phyloP scores from a whole-genome alignment of 2,888 invertebrate genomes.

The Eristalis pertinax region DNA sequence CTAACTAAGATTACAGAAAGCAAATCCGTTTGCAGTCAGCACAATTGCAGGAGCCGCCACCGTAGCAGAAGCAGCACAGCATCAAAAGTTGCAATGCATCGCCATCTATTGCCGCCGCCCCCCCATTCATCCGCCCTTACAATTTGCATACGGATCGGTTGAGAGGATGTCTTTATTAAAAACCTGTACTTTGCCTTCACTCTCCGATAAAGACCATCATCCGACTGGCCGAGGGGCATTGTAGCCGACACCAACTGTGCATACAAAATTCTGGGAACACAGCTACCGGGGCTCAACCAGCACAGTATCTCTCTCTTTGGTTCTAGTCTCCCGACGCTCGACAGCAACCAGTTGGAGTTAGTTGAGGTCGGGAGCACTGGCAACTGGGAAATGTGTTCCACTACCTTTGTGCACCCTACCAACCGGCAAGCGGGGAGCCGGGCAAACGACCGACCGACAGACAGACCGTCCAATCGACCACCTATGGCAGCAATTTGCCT shows the following conservation, averaged over 20 bases:
- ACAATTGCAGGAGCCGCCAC: conserved; percentile 6
- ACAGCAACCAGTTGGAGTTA: conserved; percentile 10
- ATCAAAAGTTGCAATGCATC: conserved; percentile 35
- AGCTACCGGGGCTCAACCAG: conserved; percentile 31
- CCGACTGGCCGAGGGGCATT: not conserved
- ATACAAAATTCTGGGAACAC: conserved; percentile 41
- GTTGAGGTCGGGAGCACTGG: not conserved
- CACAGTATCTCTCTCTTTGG: not conserved
- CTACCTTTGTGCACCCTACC: conserved; percentile 13
- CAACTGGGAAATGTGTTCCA: conserved; percentile 38
- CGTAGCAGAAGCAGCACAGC: conserved; percentile 11
- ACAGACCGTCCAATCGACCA: conserved; percentile 37
- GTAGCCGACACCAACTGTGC: not conserved
- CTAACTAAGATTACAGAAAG: conserved; percentile 63
- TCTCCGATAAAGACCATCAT: conserved; percentile 50
- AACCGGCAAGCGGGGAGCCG: no score
- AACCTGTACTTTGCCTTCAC: conserved; percentile 43
- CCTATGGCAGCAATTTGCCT: conserved; percentile 67
- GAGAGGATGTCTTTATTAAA: conserved; percentile 61
- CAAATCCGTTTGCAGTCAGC: conserved; percentile 62
- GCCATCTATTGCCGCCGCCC: conserved; percentile 12
- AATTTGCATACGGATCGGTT: conserved; percentile 48
- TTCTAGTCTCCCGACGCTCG: conserved; percentile 5
- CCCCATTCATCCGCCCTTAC: not conserved
- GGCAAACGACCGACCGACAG: conserved; percentile 8